Evolutionary conservation across 2,113 vertebrate species (phyloP), one percentile per base, ranked within the genome.

Genomic region (Ammodytes dubius): DNA sequence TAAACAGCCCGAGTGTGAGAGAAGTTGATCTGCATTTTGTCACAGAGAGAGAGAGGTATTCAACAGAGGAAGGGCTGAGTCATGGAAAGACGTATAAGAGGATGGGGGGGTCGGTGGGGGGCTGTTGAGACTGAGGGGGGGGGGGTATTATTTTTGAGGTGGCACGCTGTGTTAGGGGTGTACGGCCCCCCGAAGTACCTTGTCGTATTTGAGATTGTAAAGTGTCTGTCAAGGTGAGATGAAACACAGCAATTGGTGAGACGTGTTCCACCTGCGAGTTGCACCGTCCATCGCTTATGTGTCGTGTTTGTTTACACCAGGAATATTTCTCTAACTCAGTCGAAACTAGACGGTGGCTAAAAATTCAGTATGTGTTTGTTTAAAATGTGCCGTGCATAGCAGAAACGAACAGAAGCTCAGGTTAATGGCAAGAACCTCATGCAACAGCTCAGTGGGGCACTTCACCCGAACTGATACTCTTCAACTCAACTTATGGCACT

Each of bases 1-100:
- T 89, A 92, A 91, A 93, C 92, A 90, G 89, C 70, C 76, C 15
- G 86, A 90, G 91, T 89, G 91, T 89, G 83, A 82, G 89, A 80
- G 86, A 87, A 56, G 84, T 72, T 72, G 83, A 93, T 93, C 91
- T 93, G 89, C 88, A 91, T 88, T 90, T 90, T 91, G 91, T 90
- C 91, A 92, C 70, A 85, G 61, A 86, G 70, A 87, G 87, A 63
- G 71, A 83, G 84, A 90, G 64, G 84, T 88, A 81, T 90, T 90
- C 86, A 86, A 77, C 79, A 10, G 82, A 89, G 86, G 85, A 88
- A 90, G 78, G 85, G 86, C 89, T 89, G 90, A 92, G 89, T 93
- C 91, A 91, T 91, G 90, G 89, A 93, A 93, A 94, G 86, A 87
- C 73, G 80, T 70, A 64, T 47, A 71, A 63, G 67, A 61, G 68